Evolutionary conservation across 2,888 invertebrate species (phyloP).

Genomic region (Pseudolycoriella hygida): DNA sequence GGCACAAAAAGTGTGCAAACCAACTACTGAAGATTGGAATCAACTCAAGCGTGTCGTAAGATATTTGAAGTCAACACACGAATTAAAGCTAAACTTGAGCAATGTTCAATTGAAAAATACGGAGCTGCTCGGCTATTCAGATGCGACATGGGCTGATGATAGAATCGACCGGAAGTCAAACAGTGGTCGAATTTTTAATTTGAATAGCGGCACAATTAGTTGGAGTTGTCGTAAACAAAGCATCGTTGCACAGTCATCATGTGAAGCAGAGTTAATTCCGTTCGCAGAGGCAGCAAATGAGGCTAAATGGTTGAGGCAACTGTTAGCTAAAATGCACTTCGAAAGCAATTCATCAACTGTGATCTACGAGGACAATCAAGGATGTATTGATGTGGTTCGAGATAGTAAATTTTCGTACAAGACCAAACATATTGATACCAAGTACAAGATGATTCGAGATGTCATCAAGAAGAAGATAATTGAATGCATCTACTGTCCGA

Average conservation of each 20-base stretch:
- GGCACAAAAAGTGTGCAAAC: no score
- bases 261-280: conserved; percentile 13
- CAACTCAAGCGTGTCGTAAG: no score
- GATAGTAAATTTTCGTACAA: conserved; percentile 13
- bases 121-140: no score
- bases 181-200: conserved; percentile 15
- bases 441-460: conserved; percentile 4
- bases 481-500: conserved; percentile 12
- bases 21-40: no score
- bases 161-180: conserved; percentile 20
- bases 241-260: conserved; percentile 13
- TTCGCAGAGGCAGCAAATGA: conserved; percentile 12
- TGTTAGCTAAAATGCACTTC: conserved; percentile 9
- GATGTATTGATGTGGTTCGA: conserved; percentile 13
- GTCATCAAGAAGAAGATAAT: conserved; percentile 7
- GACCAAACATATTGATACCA: conserved; percentile 12
- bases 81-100: conserved; percentile 6
- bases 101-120: background rate
- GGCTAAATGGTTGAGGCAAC: conserved; percentile 9
- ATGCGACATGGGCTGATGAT: no score
- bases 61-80: conserved; percentile 5
- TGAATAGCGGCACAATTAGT: conserved; percentile 12
- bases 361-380: conserved; percentile 16
- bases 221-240: conserved; percentile 17
- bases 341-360: conserved; percentile 10